A percentile compares a stretch with the other conserved stretches of the same genome.
Evolutionary conservation across 2,797 vertebrate species (phyloP).

Genomic region (Trachops cirrhosus): DNA sequence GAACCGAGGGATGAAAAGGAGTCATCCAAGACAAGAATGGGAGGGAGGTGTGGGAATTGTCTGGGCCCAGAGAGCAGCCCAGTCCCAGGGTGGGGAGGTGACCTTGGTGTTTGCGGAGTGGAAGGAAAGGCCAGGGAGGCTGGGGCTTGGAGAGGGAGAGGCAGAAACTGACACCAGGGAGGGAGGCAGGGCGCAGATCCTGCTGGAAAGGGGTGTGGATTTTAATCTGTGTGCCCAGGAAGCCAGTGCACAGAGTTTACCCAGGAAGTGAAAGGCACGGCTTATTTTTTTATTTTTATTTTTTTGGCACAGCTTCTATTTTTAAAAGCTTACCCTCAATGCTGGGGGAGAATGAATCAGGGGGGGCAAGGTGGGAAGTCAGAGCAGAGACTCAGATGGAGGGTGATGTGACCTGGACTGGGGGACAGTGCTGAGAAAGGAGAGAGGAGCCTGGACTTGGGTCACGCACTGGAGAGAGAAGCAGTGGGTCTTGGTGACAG

Average conservation of each 20-base stretch:
- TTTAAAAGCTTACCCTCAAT: background rate
- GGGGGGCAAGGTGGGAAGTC: background rate
- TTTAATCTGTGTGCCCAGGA: background rate
- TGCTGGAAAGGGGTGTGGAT: background rate
- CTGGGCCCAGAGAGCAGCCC: background rate
- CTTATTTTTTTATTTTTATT: background rate
- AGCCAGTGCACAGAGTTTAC: background rate
- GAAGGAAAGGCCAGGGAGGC: background rate
- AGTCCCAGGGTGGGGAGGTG: background rate
- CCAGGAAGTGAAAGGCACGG: background rate
- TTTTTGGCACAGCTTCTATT: background rate
- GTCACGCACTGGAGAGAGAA: background rate
- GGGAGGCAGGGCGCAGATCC: background rate
- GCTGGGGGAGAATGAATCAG: background rate
- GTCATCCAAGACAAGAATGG: background rate
- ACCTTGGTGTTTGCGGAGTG: background rate
- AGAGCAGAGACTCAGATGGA: background rate
- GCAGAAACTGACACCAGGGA: background rate
- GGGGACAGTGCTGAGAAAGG: background rate
- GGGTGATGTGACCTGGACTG: background rate
- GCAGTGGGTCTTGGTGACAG: background rate
- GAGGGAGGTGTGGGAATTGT: background rate
- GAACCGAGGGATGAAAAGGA: background rate
- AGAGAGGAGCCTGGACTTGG: background rate
- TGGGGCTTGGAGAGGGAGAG: background rate